Base-by-base conservation (phyloP, 1,140 invertebrate genomes). In the Riptortus pedestris region DNA sequence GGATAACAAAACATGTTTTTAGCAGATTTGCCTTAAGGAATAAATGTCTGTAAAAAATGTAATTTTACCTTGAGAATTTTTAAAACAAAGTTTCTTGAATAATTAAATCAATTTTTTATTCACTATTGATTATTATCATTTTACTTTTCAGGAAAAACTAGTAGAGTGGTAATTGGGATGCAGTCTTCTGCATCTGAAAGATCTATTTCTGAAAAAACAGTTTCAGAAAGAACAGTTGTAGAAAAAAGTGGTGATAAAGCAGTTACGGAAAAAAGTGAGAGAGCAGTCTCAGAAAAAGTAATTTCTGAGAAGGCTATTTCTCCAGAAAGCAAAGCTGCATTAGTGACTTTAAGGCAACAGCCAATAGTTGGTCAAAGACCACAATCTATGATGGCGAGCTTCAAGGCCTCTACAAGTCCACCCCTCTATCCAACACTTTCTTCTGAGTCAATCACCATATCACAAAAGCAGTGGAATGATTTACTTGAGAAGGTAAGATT, bases 401-500 rank as follows among this genome's bases (percentile, higher is more conserved):
- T 48, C 20, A 27, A 59, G 20, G 33, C 61, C 9, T 2, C 38
- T 3, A 29, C 57, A 28, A 45, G 58, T 2, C 60, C 60, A 9
- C 59, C 60, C 22, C n/a, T n/a, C n/a, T n/a, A n/a, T n/a, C n/a
- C n/a, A n/a, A n/a, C n/a, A n/a, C n/a, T n/a, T n/a, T 59, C 62
- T 38, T 57, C 59, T 9, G 67, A 65, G 28, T 24, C 60, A 22
- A 60, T 66, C 33, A 64, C 63, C 9, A 58, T 64, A 51, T 26
- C 67, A 28, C 28, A 28, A 16, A 69, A 59, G 22, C 67, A 69
- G 60, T 66, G 67, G 60, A 63, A 27, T 51, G 63, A 68, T 20
- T 52, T 69, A 12, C 64, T 66, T 48, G 68, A 69, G 16, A 69
- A 60, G 63, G 68, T 69, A 59, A 62, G 55, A 57, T n/a, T 31